Evolutionary conservation across 1,140 invertebrate species (phyloP).

Genomic region (Ganaspis sp.): DNA sequence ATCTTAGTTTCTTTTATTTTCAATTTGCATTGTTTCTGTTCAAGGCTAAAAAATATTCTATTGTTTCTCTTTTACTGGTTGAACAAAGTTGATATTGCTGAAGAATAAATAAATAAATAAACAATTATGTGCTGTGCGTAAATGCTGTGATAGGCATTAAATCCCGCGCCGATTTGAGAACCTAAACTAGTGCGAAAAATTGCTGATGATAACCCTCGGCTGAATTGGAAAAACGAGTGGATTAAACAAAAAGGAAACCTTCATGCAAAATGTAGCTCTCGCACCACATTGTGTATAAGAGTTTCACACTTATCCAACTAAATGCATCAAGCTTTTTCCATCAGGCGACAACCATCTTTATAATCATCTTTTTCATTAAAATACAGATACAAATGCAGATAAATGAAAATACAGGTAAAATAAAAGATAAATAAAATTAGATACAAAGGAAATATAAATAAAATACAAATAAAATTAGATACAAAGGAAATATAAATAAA

Average conservation of each 20-base stretch:
- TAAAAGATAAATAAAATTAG: too few relatives aligned
- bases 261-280: slow-evolving; percentile 21
- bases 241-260: slow-evolving; percentile 23
- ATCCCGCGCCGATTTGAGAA: not conserved
- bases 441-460: too few relatives aligned
- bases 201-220: slow-evolving; percentile 16
- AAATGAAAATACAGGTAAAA: too few relatives aligned
- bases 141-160: slow-evolving; percentile 22
- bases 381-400: too few relatives aligned
- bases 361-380: not conserved
- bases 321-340: not conserved
- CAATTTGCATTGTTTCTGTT: too few relatives aligned
- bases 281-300: slow-evolving; percentile 25
- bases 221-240: slow-evolving; percentile 1
- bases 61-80: slow-evolving; percentile 1
- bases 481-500: too few relatives aligned
- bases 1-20: too few relatives aligned
- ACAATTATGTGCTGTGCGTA: slow-evolving; percentile 6
- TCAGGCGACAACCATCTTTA: not conserved
- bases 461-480: too few relatives aligned
- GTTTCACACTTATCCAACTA: not conserved
- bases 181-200: slow-evolving; percentile 24
- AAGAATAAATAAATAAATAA: not conserved
- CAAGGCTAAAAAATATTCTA: too few relatives aligned
- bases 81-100: not conserved